These are phyloP conservation scores for Apus apus DNA, from an alignment of 2,113 vertebrate species.

Conservation along the genomic window DNA sequence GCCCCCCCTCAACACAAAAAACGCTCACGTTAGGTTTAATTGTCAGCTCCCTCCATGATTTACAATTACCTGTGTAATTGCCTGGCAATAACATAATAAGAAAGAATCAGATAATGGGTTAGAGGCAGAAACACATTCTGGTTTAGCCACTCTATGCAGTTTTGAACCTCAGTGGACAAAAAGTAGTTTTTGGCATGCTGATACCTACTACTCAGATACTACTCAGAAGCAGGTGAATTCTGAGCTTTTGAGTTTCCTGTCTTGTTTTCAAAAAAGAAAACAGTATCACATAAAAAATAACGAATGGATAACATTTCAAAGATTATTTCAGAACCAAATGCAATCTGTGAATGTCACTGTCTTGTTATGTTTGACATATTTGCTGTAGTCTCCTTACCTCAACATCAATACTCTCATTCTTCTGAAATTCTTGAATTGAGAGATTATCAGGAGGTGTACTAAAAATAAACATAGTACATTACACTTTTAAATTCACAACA, in stretches of 20 bases:
- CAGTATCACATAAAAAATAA: background rate
- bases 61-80: background rate
- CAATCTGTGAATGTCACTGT: background rate
- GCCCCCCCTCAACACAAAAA: background rate
- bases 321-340: background rate
- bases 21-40: background rate
- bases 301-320: background rate
- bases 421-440: conserved; percentile 98
- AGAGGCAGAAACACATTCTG: background rate
- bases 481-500: conserved; percentile 43
- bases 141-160: background rate
- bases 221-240: background rate
- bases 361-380: background rate
- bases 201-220: background rate
- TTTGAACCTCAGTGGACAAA: background rate
- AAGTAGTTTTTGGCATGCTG: background rate
- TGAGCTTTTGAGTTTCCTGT: background rate
- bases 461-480: conserved; percentile 40
- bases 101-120: background rate
- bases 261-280: background rate
- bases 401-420: conserved; percentile 96
- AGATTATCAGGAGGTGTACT: conserved; percentile 97
- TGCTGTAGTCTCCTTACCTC: conserved; percentile 81
- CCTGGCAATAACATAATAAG: background rate
- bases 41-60: background rate